Evolutionary conservation across 2,888 invertebrate species (phyloP), one percentile per base, ranked within the genome.

Genomic region (Drosophila borborema): DNA sequence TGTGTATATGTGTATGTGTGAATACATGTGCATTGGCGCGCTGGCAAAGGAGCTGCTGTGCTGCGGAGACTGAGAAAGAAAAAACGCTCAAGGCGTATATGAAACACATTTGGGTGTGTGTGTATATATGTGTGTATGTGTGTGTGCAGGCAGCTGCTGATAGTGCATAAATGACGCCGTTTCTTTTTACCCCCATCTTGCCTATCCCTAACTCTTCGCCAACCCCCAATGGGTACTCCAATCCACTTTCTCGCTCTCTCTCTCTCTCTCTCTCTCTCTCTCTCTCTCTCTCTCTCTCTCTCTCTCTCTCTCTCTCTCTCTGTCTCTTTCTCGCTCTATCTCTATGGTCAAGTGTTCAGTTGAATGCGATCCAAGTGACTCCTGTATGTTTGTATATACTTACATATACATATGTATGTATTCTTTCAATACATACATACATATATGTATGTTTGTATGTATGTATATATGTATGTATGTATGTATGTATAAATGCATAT

Each of bases 101-200:
- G 16, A 54, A 34, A 38, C 54, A 67, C 16, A 16, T 16, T 23
- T 43, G 38, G 7, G 38, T 16, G 6, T 14, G 14, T 14, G 5
- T 43, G 34, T 23, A 41, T 34, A 41, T 49, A 12, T 64, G 34
- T 43, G 28, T 55, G 48, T 38, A 2, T 62, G 18, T 46, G 43
- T 20, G 43, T 55, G 18, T 68, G 45, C 41, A 60, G 28, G 46
- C 69, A 66, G 54, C 66, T 66, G 66, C 53, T 66, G 66, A 66
- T 66, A 66, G 53, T 66, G 64, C 64, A 64, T 64, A 46, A 63
- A 64, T 40, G 66, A 54, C 38, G 48, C 64, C 31, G 53, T 18
- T 40, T 51, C 38, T 36, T 16, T 45, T 40, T n/a, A 62, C n/a
- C 38, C 38, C 53, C 20, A 41, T 14, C 56, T 34, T 34, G 51